These are phyloP conservation scores for Urocitellus parryii DNA, from an alignment of 2,113 vertebrate species.

Conservation along the genomic window DNA sequence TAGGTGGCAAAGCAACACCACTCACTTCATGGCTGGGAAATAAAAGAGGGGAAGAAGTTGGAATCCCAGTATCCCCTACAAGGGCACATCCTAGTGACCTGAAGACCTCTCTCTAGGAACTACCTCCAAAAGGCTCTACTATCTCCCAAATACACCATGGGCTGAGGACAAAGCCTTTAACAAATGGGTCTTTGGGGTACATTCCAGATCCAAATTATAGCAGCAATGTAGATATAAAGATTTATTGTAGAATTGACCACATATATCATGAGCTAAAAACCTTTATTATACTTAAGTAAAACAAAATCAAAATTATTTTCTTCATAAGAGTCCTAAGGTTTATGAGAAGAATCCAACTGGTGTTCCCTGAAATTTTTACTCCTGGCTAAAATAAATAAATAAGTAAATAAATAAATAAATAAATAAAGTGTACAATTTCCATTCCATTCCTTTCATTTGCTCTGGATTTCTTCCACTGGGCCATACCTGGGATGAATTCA, in stretches of 20 bases:
- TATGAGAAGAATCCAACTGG: background rate
- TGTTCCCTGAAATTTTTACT: background rate
- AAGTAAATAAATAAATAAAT: background rate
- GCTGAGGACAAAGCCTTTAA: background rate
- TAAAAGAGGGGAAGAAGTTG: background rate
- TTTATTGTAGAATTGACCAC: background rate
- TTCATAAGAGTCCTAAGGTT: background rate
- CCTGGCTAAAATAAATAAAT: background rate
- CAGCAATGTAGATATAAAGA: background rate
- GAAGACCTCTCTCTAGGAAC: background rate
- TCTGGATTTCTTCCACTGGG: background rate
- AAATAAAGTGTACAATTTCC: background rate
- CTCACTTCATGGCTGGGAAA: background rate
- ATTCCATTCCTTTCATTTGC: background rate
- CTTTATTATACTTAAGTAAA: conserved; percentile 16
- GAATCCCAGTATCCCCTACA: background rate
- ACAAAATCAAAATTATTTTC: conserved; percentile 9
- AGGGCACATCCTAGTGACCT: background rate
- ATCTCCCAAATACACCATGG: background rate
- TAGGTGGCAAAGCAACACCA: background rate
- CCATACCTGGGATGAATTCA: background rate
- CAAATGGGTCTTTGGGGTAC: background rate
- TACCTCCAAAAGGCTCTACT: background rate
- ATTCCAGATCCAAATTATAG: background rate
- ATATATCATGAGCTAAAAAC: background rate